phyloP scores from a whole-genome alignment of 2,888 invertebrate species.

The Luperina testacea region DNA sequence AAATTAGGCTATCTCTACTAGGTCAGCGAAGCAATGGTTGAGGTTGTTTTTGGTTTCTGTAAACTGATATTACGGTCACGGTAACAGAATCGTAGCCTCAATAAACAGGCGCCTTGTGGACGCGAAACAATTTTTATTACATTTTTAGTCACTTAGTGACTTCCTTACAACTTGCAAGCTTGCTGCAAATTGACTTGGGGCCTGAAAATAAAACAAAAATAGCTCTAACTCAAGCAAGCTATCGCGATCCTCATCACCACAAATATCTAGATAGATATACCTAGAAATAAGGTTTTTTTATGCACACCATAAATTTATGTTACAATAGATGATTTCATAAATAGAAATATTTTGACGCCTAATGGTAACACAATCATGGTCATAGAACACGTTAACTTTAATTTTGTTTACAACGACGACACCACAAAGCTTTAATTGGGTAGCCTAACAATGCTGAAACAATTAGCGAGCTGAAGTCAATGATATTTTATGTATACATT shows the following conservation, averaged over 20 bases:
- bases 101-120: conserved; percentile 13
- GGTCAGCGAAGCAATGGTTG: neutral
- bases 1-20: conserved; percentile 16
- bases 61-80: conserved; percentile 1
- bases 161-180: neutral
- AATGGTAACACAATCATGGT: neutral
- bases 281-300: neutral
- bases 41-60: conserved; percentile 30
- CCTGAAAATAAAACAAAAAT: neutral
- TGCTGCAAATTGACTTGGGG: neutral
- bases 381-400: no score
- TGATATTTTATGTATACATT: no score
- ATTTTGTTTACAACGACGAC: conserved; percentile 6
- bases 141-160: neutral
- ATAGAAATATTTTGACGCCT: neutral
- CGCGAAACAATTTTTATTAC: conserved; percentile 2
- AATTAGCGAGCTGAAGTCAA: conserved; percentile 18
- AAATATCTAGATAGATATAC: neutral
- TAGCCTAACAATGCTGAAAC: conserved; percentile 12
- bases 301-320: neutral
- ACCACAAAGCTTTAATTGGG: conserved; percentile 13
- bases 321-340: neutral
- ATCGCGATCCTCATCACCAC: neutral
- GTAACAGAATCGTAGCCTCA: neutral
- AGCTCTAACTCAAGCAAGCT: neutral